These are phyloP conservation scores for Zonotrichia albicollis DNA, from an alignment of 2,797 vertebrate species.

Conservation along the genomic window DNA sequence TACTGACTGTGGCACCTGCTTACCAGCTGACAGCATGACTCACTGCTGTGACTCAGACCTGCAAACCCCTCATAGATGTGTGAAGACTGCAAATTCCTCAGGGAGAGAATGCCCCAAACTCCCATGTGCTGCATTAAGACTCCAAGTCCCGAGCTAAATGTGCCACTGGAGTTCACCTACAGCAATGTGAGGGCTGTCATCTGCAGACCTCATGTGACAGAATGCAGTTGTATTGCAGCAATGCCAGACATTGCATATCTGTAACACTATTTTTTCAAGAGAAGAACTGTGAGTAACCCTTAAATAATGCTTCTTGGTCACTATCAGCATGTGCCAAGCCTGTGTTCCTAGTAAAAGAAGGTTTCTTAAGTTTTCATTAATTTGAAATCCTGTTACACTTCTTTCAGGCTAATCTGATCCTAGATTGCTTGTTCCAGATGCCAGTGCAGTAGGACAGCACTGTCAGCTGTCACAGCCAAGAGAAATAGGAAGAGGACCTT, in stretches of 20 bases:
- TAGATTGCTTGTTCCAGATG: background rate
- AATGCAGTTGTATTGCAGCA: background rate
- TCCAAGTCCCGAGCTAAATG: rapidly evolving
- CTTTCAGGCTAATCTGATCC: background rate
- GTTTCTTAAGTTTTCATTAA: background rate
- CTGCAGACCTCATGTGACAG: background rate
- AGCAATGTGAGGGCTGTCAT: rapidly evolving
- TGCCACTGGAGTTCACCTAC: background rate
- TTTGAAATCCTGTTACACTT: background rate
- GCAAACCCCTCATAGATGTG: background rate
- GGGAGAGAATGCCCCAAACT: background rate
- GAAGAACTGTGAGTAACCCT: background rate
- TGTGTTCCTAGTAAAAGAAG: background rate
- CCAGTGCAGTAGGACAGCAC: background rate
- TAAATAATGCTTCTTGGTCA: background rate
- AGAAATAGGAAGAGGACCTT: background rate
- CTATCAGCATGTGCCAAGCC: background rate
- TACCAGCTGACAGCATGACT: background rate
- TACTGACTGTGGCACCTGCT: background rate
- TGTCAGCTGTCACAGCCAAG: background rate
- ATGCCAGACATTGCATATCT: background rate
- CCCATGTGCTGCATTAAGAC: background rate
- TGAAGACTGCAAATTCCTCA: background rate
- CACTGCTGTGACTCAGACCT: background rate
- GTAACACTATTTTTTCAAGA: background rate